Conservation (phyloP, 1,140 invertebrate species). For the Augochlora pura region DNA sequence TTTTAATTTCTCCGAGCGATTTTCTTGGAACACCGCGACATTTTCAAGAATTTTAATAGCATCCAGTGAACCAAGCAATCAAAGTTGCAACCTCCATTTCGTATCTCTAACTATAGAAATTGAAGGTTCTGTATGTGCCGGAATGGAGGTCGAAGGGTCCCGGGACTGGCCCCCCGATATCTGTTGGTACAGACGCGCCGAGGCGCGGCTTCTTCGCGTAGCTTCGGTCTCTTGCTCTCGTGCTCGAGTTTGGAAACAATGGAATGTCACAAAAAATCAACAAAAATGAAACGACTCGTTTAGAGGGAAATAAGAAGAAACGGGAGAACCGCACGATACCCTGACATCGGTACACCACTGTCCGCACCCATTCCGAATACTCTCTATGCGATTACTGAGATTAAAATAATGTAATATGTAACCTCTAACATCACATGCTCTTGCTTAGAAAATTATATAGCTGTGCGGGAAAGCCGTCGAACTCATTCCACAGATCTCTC, state of each 20-base stretch:
- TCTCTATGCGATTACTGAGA: constrained; percentile 50
- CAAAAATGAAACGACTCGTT: constrained; percentile 57
- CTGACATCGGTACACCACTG: constrained; percentile 38
- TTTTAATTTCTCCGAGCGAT: too few species aligned
- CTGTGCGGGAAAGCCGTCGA: constrained; percentile 57
- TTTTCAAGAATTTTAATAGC: too few species aligned
- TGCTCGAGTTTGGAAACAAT: constrained; percentile 70
- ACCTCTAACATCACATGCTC: constrained; percentile 73
- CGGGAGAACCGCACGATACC: constrained; percentile 53
- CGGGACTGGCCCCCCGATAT: constrained; percentile 29
- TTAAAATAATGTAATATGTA: constrained; percentile 57
- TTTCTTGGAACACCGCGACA: too few species aligned
- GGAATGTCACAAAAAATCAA: constrained; percentile 73
- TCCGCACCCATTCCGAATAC: constrained; percentile 42
- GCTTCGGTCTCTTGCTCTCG: constrained; percentile 50
- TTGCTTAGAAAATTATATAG: constrained; percentile 65
- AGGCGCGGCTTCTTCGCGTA: constrained; percentile 36
- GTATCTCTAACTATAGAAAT: too few species aligned
- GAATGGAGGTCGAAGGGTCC: background rate
- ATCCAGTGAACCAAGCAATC: too few species aligned
- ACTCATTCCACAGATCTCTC: background rate
- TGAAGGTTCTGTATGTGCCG: too few species aligned
- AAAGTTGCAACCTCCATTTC: too few species aligned
- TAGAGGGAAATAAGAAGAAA: constrained; percentile 43
- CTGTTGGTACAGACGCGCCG: constrained; percentile 24